phyloP scores from a whole-genome alignment of 2,113 vertebrate genomes.

The Apteryx mantelli region DNA sequence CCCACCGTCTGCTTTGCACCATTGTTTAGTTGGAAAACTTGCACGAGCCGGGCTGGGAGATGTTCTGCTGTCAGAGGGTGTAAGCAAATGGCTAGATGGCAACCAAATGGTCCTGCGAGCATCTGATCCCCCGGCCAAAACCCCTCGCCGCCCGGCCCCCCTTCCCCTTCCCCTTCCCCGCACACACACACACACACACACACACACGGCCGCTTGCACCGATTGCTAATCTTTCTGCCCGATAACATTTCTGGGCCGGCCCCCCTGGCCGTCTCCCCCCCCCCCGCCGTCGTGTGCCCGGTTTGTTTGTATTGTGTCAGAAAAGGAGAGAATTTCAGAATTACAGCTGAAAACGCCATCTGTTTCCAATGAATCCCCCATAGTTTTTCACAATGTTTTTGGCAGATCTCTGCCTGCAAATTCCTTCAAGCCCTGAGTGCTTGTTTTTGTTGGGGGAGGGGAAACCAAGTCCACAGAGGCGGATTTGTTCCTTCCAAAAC shows the following conservation, averaged over 20 bases:
- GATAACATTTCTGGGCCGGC: neutral
- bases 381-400: constrained; percentile 84
- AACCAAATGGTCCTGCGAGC: neutral
- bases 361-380: constrained; percentile 88
- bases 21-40: neutral
- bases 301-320: constrained; percentile 80
- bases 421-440: constrained; percentile 83
- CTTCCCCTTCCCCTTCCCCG: neutral
- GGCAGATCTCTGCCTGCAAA: constrained; percentile 83
- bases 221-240: neutral
- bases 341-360: constrained; percentile 83
- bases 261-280: neutral
- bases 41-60: neutral
- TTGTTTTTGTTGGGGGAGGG: constrained; percentile 93
- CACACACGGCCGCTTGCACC: constrained; percentile 6
- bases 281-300: neutral
- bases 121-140: neutral
- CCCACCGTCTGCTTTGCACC: neutral
- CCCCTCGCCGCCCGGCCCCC: neutral
- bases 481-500: constrained; percentile 84
- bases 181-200: neutral
- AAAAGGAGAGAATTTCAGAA: constrained; percentile 80
- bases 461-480: constrained; percentile 83
- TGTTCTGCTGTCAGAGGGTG: neutral
- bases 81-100: neutral